Evolutionary conservation across 1,140 invertebrate genomes (phyloP), one percentile per base, ranked within the genome.

Genomic region (Eciton burchellii): DNA sequence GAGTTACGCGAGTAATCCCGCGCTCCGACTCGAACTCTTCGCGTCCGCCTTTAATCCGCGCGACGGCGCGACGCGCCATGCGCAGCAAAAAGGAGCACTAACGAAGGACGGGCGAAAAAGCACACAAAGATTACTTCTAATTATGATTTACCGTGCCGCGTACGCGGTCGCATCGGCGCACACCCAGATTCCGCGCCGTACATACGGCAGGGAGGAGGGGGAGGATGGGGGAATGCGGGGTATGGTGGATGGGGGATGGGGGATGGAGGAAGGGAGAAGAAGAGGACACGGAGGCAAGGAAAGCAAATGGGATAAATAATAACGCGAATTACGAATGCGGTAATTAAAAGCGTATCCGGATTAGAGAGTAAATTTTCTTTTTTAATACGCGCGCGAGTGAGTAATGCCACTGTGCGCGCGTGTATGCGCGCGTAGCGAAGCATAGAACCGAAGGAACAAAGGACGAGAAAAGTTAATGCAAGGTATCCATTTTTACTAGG

Each of bases 1-100:
- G 56, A 85, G 83, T 82, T 71, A 63, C 83, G 60, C 68, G 76
- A 71, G 70, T 84, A 84, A 84, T 84, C 62, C 21, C 54, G 41
- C 60, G 21, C 72, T 35, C 35, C 35, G 16, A 35, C 71, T 83
- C 84, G 79, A 83, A 66, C 73, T 72, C 76, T 72, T 77, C 84
- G 52, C 56, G 57, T 74, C 49, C 66, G 59, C 35, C 83, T 85
- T 82, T 85, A 85, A 82, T 85, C 79, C 85, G 2, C 35, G 35
- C 56, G 83, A 43, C 71, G 70, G 60, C 76, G 83, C 84, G 73
- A 86, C 84, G 71, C 35, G 66, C 52, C 26, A 47, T 45, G 81
- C 35, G n/a, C n/a, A 45, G 12, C 62, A 72, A 74, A 62, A 56
- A 41, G 24, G 12, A 56, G 26, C n/a, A 43, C 19, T 3, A 47